phyloP scores from a whole-genome alignment of 2,113 vertebrate species.

The Neolamprologus ventralis region DNA sequence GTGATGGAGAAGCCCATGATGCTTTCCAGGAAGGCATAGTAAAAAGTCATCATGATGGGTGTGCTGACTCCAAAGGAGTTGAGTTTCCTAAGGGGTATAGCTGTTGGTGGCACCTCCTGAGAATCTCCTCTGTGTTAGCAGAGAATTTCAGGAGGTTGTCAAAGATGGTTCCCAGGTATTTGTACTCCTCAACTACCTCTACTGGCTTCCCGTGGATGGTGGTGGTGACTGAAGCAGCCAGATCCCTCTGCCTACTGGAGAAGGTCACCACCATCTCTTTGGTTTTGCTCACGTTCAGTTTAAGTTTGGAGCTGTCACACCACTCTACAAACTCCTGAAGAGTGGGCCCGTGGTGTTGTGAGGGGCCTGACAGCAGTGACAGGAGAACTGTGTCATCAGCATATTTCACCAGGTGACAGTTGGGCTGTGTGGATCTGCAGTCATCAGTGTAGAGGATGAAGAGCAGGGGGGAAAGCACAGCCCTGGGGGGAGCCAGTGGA shows the following conservation, averaged over 20 bases:
- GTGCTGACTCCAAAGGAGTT: too few relatives aligned
- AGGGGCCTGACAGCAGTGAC: neutral
- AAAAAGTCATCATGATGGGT: too few relatives aligned
- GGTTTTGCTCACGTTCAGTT: neutral
- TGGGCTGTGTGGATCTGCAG: neutral
- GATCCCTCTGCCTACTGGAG: too few relatives aligned
- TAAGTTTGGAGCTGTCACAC: neutral
- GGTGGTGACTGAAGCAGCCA: too few relatives aligned
- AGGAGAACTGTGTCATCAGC: neutral
- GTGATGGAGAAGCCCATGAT: fast-evolving
- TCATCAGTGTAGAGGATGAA: fast-evolving
- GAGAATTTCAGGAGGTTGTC: too few relatives aligned
- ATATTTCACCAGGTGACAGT: neutral
- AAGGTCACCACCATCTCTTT: neutral
- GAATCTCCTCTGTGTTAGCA: fast-evolving
- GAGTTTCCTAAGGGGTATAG: fast-evolving
- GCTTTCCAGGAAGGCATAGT: too few relatives aligned
- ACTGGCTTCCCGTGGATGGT: fast-evolving
- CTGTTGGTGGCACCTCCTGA: fast-evolving
- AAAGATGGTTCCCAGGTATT: too few relatives aligned
- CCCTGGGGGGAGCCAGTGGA: neutral
- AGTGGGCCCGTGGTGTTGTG: fast-evolving
- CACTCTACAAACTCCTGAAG: neutral
- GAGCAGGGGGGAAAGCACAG: neutral
- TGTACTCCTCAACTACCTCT: too few relatives aligned